Base-by-base conservation (phyloP, 2,797 vertebrate species). In the Carcharodon carcharias region DNA sequence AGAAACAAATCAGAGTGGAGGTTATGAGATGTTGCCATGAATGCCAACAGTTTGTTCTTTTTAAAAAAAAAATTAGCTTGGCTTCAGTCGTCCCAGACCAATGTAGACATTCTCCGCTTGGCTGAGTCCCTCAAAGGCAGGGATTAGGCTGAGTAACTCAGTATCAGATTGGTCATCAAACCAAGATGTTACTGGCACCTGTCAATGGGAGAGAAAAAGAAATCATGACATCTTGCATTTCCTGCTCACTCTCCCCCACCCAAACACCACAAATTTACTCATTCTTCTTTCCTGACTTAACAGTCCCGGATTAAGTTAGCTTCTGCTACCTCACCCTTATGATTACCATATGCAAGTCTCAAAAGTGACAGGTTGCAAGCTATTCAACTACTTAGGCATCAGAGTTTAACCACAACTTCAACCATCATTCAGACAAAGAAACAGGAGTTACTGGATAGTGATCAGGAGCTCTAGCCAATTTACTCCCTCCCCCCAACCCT, bases 121-220 rank as follows among this genome's bases (percentile, higher is more conserved):
- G 31, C 99, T 99, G 28, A 99, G 97, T 97, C 99, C 99, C 97
- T 99, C 99, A 85, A 99, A 99, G 97, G 99, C 97, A 0, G 99
- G 99, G 96, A 99, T 98, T 95, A 99, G 98, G 97, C 98, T 98
- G 96, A 99, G 98, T 97, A 99, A 98, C 97, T 99, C 99, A 0
- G 98, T 98, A 96, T 99, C 99, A 23, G 98, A 98, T 97, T 98
- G 98, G 96, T 99, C 99, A 77, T 99, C 99, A 96, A 99, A 99
- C 99, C 99, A 99, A 35, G 99, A 99, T 97, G 98, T 97, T 97
- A 99, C 98, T 0, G 99, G 98, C 96, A 99, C 98, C 99, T 99
- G 97, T 28, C 50, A 50, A 14, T 35, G 0, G 71, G 1, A 23
- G 26, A 31, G 35, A 95, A 18, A 96, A 71, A 54, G 71, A 40